Percentiles rank a stretch among this genome's conserved stretches.
Conservation (phyloP, 1,140 invertebrate species). For the Hermetia illucens region DNA sequence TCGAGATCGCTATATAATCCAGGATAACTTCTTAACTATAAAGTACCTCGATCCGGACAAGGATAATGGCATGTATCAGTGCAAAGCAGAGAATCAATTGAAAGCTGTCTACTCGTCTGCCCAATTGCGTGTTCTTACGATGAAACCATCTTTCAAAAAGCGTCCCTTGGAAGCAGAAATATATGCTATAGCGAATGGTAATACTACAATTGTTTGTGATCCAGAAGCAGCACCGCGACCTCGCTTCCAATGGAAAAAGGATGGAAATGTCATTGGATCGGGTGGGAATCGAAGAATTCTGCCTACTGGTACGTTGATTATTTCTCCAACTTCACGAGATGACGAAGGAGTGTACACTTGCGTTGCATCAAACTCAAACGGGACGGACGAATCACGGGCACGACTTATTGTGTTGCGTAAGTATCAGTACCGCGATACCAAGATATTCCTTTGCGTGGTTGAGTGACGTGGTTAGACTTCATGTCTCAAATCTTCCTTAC, state of each 20-base stretch:
- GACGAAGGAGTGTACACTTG: conserved; percentile 86
- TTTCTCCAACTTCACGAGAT: conserved; percentile 68
- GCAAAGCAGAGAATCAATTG: conserved; percentile 76
- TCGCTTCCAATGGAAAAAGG: conserved; percentile 81
- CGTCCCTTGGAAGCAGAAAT: conserved; percentile 73
- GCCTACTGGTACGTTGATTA: conserved; percentile 72
- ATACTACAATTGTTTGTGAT: conserved; percentile 81
- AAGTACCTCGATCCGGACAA: conserved; percentile 55
- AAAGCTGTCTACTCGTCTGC: conserved; percentile 77
- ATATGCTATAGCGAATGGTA: conserved; percentile 79
- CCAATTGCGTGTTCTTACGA: conserved; percentile 71
- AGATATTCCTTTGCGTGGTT: too few relatives aligned
- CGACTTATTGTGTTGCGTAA: conserved; percentile 72
- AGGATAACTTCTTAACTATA: conserved; percentile 80
- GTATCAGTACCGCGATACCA: too few relatives aligned
- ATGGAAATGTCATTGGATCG: conserved; percentile 64
- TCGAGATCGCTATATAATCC: conserved; percentile 59
- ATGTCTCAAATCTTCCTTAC: too few relatives aligned
- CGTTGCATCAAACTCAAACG: conserved; percentile 69
- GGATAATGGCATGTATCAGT: conserved; percentile 95
- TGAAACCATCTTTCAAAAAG: conserved; percentile 85
- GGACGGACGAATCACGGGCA: conserved; percentile 64
- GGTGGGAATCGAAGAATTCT: conserved; percentile 66
- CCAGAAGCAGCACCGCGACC: conserved; percentile 89
- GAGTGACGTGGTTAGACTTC: too few relatives aligned